Base-by-base conservation (phyloP, 1,140 invertebrate species). In the Drosophila elegans region DNA sequence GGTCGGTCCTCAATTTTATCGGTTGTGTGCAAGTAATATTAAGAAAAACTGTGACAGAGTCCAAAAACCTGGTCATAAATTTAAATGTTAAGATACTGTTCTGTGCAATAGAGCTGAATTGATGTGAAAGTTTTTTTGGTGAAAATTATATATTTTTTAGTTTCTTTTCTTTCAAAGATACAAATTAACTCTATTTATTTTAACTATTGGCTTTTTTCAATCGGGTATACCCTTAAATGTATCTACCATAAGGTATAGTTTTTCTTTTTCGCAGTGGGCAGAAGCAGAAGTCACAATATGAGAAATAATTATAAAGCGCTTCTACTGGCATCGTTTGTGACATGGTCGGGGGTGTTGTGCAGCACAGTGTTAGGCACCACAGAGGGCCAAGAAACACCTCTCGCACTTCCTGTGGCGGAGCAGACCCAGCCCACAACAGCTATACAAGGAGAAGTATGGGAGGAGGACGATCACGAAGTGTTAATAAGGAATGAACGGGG, bases 391-490 rank as follows among this genome's bases (percentile, higher is more conserved):
- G 91, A 92, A 59, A 91, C 91, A 38, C 91, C 91, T 46, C 59
- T 91, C 13, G 91, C 91, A 27, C 66, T 92, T 46, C 91, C 91
- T 16, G 78, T 92, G 39, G 82, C 85, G 36, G 90, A 92, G 75
- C 78, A 85, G 54, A 91, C 91, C 48, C 83, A 86, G 68, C 90
- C 91, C 48, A 92, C 91, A 36, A 89, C 89, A 44, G 71, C 81
- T 36, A 71, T 85, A 42, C 90, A 89, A 49, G 91, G 91, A 7
- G 95, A 95, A 79, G 94, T 95, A 29, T 95, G 94, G 94, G 95
- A 96, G 90, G 95, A 96, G 74, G 94, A 94, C 73, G 95, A 96
- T 79, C 95, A 95, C 85, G 96, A 96, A 91, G 94, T 96, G 27
- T 94, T 96, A 69, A 95, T 96, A 77, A 94, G 96, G 71, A 96